Evolutionary conservation across 1,140 invertebrate genomes (phyloP), one percentile per base, ranked within the genome.

Genomic region (Lepidurus apus): DNA sequence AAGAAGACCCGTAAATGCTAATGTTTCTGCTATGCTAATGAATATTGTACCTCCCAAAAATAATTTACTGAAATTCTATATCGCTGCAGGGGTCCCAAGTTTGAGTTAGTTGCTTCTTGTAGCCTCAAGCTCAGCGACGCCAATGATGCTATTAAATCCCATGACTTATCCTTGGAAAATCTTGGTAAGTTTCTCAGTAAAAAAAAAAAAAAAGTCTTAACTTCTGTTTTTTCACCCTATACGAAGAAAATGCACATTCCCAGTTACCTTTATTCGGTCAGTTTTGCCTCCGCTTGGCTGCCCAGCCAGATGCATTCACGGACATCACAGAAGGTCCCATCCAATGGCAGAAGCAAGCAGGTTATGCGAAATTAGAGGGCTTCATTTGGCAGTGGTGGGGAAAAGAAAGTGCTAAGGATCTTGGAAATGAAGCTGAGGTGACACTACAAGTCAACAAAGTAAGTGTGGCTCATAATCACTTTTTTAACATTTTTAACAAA

Each of bases 201-300:
- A 34, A 34, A 34, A 34, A 34, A 3, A 4, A 34, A 73, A 73
- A 73, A 73, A 73, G 4, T n/a, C 1, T 73, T 73, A n/a, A 34
- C 34, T 34, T 34, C 4, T 47, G n/a, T 65, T 78, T 73, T 5
- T 75, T 21, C 1, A 78, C 73, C 45, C 44, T 42, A 65, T 80
- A 82, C 83, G 34, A 82, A 88, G 89, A 89, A 77, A 88, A 87
- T 77, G 87, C 86, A 77, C 84, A 85, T 77, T 85, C 88, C 78
- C 86, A 89, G 80, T 84, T 92, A 78, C 91, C 91, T 21, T 83
- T 93, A 26, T 93, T 92, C 83, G 91, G 91, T 10, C 90, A 92
- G 82, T 92, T 92, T 82, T 93, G 91, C 82, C 92, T 90, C 84
- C 89, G 91, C 74, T 84, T 93, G 47, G 91, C 90, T 5, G 89